Percentiles rank a stretch among this genome's conserved stretches.
These are phyloP conservation scores for Eleutherodactylus coqui DNA, from an alignment of 2,797 vertebrate species.

Conservation along the genomic window DNA sequence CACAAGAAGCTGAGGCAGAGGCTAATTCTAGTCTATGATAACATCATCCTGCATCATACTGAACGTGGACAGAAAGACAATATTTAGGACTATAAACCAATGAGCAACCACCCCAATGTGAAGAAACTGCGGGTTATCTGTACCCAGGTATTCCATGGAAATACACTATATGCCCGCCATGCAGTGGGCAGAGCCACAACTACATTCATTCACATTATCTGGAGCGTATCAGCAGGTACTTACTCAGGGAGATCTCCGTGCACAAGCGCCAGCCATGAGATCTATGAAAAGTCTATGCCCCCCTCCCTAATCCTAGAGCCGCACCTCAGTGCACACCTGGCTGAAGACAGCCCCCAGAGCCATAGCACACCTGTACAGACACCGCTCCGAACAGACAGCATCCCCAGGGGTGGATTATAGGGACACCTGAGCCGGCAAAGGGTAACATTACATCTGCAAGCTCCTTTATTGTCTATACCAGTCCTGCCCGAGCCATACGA, in stretches of 20 bases:
- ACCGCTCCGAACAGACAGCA: background rate
- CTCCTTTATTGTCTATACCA: background rate
- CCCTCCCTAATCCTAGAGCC: background rate
- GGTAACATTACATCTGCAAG: conserved; percentile 22
- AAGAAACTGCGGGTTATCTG: background rate
- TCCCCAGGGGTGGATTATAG: conserved; percentile 24
- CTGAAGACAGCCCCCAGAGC: conserved; percentile 20
- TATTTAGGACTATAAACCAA: background rate
- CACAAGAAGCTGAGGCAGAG: background rate
- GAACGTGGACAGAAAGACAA: conserved; percentile 9
- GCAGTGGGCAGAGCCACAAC: background rate
- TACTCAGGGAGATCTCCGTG: conserved; percentile 21
- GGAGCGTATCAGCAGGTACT: background rate
- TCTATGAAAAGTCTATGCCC: background rate
- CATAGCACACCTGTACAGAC: conserved; percentile 51
- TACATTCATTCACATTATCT: background rate
- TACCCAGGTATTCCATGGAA: background rate
- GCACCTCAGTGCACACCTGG: conserved; percentile 48
- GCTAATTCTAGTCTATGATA: background rate
- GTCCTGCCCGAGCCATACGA: background rate
- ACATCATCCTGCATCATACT: background rate
- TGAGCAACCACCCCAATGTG: background rate
- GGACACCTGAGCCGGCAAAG: conserved; percentile 15
- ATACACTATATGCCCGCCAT: background rate
- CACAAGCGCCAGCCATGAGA: background rate